Evolutionary conservation across 2,888 invertebrate genomes (phyloP).

Genomic region (Drosophila antonietae): DNA sequence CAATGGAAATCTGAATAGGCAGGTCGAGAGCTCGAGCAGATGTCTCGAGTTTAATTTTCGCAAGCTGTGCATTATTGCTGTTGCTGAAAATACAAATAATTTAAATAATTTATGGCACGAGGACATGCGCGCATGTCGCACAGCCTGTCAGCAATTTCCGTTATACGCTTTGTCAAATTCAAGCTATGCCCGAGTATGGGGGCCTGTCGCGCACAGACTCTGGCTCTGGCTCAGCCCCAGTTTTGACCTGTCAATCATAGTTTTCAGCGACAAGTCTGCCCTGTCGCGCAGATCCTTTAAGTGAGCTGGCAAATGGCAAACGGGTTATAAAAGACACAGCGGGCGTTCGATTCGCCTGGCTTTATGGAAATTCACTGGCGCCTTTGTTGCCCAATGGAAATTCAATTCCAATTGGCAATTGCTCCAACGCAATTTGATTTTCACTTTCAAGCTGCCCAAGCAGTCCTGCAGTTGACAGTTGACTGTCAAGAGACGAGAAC

Average conservation of each 20-base stretch:
- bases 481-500: constrained; percentile 4
- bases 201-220: constrained; percentile 45
- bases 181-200: constrained; percentile 1
- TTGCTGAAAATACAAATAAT: constrained; percentile 49
- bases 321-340: constrained; percentile 40
- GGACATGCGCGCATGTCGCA: constrained; percentile 32
- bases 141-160: constrained; percentile 33
- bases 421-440: constrained; percentile 68
- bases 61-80: constrained; percentile 21
- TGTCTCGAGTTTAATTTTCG: constrained; percentile 19
- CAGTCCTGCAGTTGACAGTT: constrained; percentile 45
- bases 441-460: constrained; percentile 55
- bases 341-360: constrained; percentile 7
- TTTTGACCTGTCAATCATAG: constrained; percentile 66
- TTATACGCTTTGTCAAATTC: constrained; percentile 57
- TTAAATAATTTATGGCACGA: constrained; percentile 58
- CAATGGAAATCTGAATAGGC: constrained; percentile 32
- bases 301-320: constrained; percentile 61
- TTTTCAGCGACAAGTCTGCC: constrained; percentile 39
- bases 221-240: background rate
- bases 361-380: constrained; percentile 28
- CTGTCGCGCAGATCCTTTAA: constrained; percentile 51
- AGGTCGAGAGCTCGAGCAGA: constrained; percentile 21
- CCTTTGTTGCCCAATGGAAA: constrained; percentile 55
- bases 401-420: constrained; percentile 64